phyloP scores from a whole-genome alignment of 2,797 vertebrate genomes.

The Coluber constrictor region DNA sequence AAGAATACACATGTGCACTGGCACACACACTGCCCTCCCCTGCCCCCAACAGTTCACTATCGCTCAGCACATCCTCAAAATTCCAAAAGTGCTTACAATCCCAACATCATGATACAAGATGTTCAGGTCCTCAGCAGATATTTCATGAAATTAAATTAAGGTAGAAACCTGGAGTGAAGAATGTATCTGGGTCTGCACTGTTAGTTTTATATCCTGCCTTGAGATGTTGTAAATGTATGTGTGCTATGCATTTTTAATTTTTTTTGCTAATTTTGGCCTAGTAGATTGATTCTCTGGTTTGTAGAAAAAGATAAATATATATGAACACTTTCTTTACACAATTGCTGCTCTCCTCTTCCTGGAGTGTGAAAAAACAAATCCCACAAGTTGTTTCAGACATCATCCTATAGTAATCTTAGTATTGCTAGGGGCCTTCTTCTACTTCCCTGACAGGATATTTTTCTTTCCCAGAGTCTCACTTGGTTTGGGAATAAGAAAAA shows the following conservation, averaged over 20 bases:
- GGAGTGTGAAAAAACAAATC: background rate
- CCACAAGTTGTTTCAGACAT: background rate
- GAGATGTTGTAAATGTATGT: background rate
- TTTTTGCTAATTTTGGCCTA: background rate
- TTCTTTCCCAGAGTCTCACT: background rate
- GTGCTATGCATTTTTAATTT: background rate
- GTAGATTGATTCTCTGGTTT: background rate
- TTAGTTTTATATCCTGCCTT: background rate
- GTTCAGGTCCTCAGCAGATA: background rate
- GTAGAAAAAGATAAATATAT: background rate
- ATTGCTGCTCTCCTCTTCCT: background rate
- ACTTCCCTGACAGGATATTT: background rate
- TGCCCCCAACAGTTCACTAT: background rate
- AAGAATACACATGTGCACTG: background rate
- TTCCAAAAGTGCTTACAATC: background rate
- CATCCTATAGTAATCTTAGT: background rate
- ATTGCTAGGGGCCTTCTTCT: background rate
- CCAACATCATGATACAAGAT: background rate
- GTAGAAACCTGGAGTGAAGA: background rate
- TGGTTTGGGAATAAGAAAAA: background rate
- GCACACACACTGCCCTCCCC: background rate
- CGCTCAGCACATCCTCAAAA: background rate
- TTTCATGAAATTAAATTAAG: background rate
- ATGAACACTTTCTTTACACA: background rate
- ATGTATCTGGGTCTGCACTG: background rate